Base-by-base conservation (phyloP, 2,113 vertebrate genomes). In the Epinephelus lanceolatus region DNA sequence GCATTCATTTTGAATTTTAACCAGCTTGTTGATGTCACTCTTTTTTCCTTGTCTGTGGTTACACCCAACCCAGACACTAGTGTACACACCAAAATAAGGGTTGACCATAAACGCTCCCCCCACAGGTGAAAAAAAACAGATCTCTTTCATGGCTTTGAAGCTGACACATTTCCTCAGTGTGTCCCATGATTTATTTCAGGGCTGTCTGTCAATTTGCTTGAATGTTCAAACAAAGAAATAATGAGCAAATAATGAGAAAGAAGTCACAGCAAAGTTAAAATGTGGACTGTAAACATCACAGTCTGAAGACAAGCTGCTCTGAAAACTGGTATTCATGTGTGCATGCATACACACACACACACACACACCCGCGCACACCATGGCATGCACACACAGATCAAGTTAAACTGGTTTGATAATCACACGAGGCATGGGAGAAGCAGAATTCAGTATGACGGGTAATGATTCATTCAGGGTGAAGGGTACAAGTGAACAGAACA, bases 381-480 rank as follows among this genome's bases (percentile, higher is more conserved):
- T 25, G 1, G 17, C 37, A 27, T 57, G 6, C 27, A 59, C 0
- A 1, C 2, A 40, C 7, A 78, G 30, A 81, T 81, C 87, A 61
- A 55, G 85, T 88, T 63, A 27, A 84, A 84, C 90, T 53, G 77
- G 83, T 89, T 89, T 84, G 15, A 6, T n/a, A 9, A 60, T 17
- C 37, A 59, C 30, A 8, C 17, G 1, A 12, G 6, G 8, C 1
- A 21, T 27, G 3, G 53, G 0, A 72, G 13, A 42, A 47, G 19
- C 3, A 23, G 3, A 52, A 61, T 2, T 83, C 13, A 19, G n/a
- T 15, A 27, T 25, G 37, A 30, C 4, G 12, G 6, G 5, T 3
- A 7, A 11, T 23, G 1, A 27, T 14, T 60, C 1, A 45, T 56
- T 71, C 19, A n/a, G 49, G 7, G 5, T 25, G 62, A 8, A 27